phyloP scores from a whole-genome alignment of 2,797 vertebrate species.

The Alcedo atthis region DNA sequence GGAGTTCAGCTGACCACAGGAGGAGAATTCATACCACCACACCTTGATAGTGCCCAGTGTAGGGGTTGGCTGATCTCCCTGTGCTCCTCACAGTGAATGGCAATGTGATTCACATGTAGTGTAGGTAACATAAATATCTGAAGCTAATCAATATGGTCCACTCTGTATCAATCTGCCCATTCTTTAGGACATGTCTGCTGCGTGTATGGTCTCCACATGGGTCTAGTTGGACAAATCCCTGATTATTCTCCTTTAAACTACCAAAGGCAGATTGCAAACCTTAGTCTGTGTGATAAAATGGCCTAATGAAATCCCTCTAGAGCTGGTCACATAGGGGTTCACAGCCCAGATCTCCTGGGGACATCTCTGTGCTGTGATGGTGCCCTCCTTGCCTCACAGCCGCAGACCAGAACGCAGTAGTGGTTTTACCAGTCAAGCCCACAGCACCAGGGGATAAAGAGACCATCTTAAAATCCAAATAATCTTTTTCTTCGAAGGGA shows the following conservation, averaged over 20 bases:
- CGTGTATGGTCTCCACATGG: background rate
- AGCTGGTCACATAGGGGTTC: background rate
- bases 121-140: background rate
- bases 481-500: background rate
- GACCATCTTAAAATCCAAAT: background rate
- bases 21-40: background rate
- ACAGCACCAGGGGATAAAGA: background rate
- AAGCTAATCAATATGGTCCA: background rate
- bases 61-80: background rate
- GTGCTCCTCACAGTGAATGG: accelerated
- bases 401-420: background rate
- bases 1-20: background rate
- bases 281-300: background rate
- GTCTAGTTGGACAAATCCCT: background rate
- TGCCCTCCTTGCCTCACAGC: background rate
- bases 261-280: accelerated
- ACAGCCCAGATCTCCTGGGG: background rate
- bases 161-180: background rate
- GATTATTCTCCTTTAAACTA: background rate
- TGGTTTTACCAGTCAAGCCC: background rate
- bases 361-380: background rate
- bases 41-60: background rate
- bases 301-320: background rate
- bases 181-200: background rate
- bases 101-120: background rate